Evolutionary conservation across 92 coral and sea anemone species (phyloP), one percentile per base, ranked within the genome.

Genomic region (Epizoanthus fatuus): DNA sequence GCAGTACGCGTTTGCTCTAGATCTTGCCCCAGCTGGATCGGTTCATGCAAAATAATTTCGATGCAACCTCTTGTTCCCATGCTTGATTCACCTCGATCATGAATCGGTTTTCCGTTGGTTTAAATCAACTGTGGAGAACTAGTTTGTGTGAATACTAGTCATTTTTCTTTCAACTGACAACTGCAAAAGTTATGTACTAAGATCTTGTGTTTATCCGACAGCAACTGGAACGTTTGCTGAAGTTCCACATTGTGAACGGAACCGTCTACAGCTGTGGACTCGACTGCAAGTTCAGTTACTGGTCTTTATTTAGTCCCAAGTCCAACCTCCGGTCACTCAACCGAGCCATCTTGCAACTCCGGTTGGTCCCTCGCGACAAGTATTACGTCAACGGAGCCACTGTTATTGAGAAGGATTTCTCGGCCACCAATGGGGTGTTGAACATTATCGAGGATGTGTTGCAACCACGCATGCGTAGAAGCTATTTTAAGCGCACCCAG

Each of bases 281-380:
- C 9, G 79, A 94, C 75, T 94, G 98, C 90, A 94, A 90, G 87
- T 87, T 84, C 88, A 94, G 98, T 68, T 94, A 94, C 84, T 94
- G 98, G 98, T 94, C 98, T 19, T 38, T 90, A 19, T 94, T 94
- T 25, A 91, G 92, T 12, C 71, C 88, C 42, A 89, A 62, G n/a
- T 81, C 75, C 83, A 81, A 86, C 44, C 88, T 88, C 22, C 69
- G 54, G 67, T 83, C 95, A 37, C 71, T 91, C 85, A 74, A 89
- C 57, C 90, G 89, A 37, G 92, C 81, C n/a, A 63, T 91, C 20
- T 84, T 95, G 66, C 79, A 85, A 10, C 71, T 91, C 35, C 81
- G 76, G 5, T 58, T 84, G 65, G 86, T 60, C 51, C 82, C 88
- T 80, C 72, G 67, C 47, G 88, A 80, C 11, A 79, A 55, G 32